phyloP scores from a whole-genome alignment of 2,113 vertebrate species.

The Etheostoma spectabile region DNA sequence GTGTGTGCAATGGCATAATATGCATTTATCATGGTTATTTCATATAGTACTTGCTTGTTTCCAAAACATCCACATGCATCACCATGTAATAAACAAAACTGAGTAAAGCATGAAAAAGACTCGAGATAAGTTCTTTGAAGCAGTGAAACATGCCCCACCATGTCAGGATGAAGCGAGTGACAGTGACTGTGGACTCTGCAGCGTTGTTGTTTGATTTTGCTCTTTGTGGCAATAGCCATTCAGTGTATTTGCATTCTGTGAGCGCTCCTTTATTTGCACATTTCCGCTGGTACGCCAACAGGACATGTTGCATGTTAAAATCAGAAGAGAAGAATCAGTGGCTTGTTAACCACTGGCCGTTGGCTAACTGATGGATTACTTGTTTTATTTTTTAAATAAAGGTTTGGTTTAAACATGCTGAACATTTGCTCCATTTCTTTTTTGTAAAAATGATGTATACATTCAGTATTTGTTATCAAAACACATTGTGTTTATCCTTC shows the following conservation, averaged over 20 bases:
- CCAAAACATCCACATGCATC: neutral
- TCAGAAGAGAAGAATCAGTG: neutral
- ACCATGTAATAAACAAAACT: neutral
- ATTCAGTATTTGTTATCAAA: neutral
- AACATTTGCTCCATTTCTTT: neutral
- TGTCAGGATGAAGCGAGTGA: neutral
- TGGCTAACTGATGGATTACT: neutral
- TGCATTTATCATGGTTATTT: neutral
- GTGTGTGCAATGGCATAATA: neutral
- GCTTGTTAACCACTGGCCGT: neutral
- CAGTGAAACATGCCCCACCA: neutral
- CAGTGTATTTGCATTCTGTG: constrained; percentile 25
- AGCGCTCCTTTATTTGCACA: constrained; percentile 29
- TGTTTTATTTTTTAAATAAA: neutral
- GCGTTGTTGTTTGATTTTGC: neutral
- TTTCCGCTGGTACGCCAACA: constrained; percentile 33
- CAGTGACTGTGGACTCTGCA: neutral
- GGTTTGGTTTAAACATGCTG: neutral
- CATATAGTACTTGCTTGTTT: neutral
- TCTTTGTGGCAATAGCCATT: neutral
- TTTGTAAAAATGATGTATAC: neutral
- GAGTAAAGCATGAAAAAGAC: neutral
- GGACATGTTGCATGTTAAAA: neutral
- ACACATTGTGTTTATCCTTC: neutral
- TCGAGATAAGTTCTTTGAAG: neutral